Percentiles rank a stretch among this genome's conserved stretches.
Conservation (phyloP, 2,888 invertebrate genomes). For the Archaeoteleia sp. region DNA sequence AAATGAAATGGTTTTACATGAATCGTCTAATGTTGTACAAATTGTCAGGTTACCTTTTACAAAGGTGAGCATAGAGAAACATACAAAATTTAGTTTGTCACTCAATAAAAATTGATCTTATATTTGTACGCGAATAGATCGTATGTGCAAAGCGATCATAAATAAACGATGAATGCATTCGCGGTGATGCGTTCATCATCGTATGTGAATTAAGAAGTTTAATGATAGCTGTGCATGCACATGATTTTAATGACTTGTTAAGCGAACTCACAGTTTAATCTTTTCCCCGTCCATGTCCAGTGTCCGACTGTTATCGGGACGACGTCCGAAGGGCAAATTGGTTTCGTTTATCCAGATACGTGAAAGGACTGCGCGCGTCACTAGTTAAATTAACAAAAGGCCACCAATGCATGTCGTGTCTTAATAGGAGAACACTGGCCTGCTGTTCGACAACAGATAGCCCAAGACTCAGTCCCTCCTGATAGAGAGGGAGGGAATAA, state of each 20-base stretch:
- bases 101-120: no score
- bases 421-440: constrained; percentile 55
- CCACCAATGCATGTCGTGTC: constrained; percentile 58
- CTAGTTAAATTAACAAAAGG: constrained; percentile 66
- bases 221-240: no score
- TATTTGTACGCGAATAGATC: no score
- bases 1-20: no score
- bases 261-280: constrained; percentile 68
- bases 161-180: no score
- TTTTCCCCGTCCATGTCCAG: constrained; percentile 68
- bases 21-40: no score
- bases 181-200: no score
- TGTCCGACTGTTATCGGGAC: constrained; percentile 19
- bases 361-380: constrained; percentile 59
- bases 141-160: no score
- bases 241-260: background rate
- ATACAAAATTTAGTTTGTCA: no score
- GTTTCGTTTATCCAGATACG: constrained; percentile 45
- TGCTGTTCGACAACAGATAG: constrained; percentile 64
- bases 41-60: no score
- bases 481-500: constrained; percentile 50
- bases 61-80: no score
- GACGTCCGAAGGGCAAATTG: constrained; percentile 37
- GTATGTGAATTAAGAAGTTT: no score
- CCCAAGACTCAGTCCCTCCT: constrained; percentile 57